Conservation (phyloP, 2,797 vertebrate genomes). For the Aeoliscus strigatus region DNA sequence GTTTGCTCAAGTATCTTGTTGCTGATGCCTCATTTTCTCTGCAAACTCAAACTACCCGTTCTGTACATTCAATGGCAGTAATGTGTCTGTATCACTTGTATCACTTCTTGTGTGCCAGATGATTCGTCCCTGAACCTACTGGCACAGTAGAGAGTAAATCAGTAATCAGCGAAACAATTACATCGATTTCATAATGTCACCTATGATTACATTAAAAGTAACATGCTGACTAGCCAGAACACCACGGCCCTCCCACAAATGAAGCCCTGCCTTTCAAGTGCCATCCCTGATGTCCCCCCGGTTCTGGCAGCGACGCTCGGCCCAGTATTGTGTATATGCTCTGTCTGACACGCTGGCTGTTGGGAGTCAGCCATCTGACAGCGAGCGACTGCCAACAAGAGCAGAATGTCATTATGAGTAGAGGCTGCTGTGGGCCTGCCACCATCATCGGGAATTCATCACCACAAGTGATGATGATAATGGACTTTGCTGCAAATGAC, state of each 20-base stretch:
- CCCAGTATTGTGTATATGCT: slow-evolving; percentile 37
- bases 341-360: slow-evolving; percentile 61
- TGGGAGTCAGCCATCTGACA: slow-evolving; percentile 72
- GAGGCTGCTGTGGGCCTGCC: slow-evolving; percentile 79
- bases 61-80: not conserved
- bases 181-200: slow-evolving; percentile 15
- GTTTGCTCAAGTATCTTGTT: too few species aligned
- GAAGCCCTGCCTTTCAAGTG: slow-evolving; percentile 27
- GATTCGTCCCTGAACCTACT: too few species aligned
- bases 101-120: too few species aligned
- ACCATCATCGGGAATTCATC: slow-evolving; percentile 85
- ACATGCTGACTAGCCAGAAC: slow-evolving; percentile 37
- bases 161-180: not conserved
- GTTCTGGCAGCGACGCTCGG: slow-evolving; percentile 21
- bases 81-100: too few species aligned
- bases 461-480: slow-evolving; percentile 81
- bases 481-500: slow-evolving; percentile 88
- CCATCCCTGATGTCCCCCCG: slow-evolving; percentile 14
- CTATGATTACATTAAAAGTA: slow-evolving; percentile 26
- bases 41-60: not conserved
- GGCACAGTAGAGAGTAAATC: too few species aligned
- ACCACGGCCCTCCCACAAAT: slow-evolving; percentile 17
- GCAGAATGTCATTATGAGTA: slow-evolving; percentile 89
- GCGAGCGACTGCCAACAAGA: slow-evolving; percentile 83
- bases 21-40: not conserved